Evolutionary conservation across 1,140 invertebrate genomes (phyloP), one percentile per base, ranked within the genome.

Genomic region (Leptoteleia sp.): DNA sequence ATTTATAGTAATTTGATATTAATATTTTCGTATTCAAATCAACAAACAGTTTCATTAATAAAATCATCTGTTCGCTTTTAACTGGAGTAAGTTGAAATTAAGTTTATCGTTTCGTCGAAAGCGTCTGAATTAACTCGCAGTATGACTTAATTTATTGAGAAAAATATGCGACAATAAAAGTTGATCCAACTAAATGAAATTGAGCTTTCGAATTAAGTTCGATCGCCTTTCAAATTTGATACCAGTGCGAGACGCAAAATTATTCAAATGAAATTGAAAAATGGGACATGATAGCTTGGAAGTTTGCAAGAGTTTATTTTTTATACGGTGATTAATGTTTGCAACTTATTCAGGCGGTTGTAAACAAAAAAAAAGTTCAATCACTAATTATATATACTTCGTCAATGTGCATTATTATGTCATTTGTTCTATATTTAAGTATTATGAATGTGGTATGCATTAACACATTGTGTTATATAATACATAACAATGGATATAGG

Each of bases 381-480:
- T 50, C 29, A 57, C 43, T 31, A 13, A 38, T 54, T 55, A 17
- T 13, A 55, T 25, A 54, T 17, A 38, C 1, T 1, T 48, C 8
- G 27, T 19, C n/a, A n/a, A n/a, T n/a, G n/a, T n/a, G n/a, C n/a
- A 37, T 19, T 25, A 9, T 59, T 59, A 40, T 59, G 35, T 33
- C 43, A 57, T 38, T 13, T 33, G 35, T 1, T 59, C 50, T 70
- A 70, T 70, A 50, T 50, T 40, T 48, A 50, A 57, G 35, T 31
- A 38, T 70, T 70, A 70, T 70, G 43, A 70, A 50, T 48, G 43
- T 42, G 13, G 13, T 47, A 68, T 27, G 33, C 65, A 59, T 42
- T 70, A 70, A 70, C 65, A 59, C 45, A 54, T 50, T 27, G 11
- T 27, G 16, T 67, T 65, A 27, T 43, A 29, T 57, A 68, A 68